These are phyloP conservation scores for Drosophila persimilis DNA, from an alignment of 1,140 invertebrate genomes.

Conservation along the genomic window DNA sequence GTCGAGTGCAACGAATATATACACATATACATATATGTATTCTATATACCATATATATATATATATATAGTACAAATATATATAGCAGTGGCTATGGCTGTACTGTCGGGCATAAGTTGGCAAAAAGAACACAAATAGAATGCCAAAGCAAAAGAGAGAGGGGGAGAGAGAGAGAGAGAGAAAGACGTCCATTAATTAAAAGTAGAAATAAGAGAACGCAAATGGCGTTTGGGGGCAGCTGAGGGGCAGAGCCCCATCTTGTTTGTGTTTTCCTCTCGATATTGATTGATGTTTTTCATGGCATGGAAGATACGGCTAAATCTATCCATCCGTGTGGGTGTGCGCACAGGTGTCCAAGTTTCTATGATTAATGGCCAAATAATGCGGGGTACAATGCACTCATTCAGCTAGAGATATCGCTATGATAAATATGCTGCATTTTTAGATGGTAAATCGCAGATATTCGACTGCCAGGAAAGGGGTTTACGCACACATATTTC, in stretches of 20 bases:
- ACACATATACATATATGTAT: no score
- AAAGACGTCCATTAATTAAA: constrained; percentile 23
- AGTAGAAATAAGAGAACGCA: constrained; percentile 23
- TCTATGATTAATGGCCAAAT: constrained; percentile 34
- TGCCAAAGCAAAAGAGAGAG: constrained; percentile 6
- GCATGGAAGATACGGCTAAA: not conserved
- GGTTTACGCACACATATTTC: no score
- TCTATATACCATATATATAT: not conserved
- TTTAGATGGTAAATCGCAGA: not conserved
- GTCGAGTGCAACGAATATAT: constrained; percentile 24
- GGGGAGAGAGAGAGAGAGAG: not conserved
- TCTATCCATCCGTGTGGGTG: not conserved
- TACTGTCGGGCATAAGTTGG: constrained; percentile 13
- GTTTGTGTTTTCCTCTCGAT: constrained; percentile 33
- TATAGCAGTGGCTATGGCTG: not conserved
- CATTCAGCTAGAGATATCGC: constrained; percentile 1
- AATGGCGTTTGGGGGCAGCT: not conserved
- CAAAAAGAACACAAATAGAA: constrained; percentile 21
- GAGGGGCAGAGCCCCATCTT: constrained; percentile 3
- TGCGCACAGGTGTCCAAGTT: constrained; percentile 16
- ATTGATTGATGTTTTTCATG: constrained; percentile 38
- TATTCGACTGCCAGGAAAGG: no score
- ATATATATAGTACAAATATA: not conserved
- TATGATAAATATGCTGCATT: constrained; percentile 12
- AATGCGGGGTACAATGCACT: constrained; percentile 32